Evolutionary conservation across 2,888 invertebrate species (phyloP), one percentile per base, ranked within the genome.

Genomic region (Meiosimyza platycephala): DNA sequence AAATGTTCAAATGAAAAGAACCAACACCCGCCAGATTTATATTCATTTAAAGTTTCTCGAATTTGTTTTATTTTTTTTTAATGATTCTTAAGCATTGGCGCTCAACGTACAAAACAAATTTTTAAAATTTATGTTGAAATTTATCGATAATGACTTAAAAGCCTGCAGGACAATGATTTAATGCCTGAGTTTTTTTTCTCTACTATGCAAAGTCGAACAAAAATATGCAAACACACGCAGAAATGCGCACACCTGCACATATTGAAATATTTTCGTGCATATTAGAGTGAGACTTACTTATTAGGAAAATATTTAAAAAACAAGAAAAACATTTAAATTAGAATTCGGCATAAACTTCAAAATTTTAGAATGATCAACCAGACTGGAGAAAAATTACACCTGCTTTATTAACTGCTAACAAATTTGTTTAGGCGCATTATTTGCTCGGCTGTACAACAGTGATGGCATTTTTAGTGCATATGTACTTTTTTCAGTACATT

Each of bases 71-170:
- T 13, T 15, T 47, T 67, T 67, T 40, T 62, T n/a, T n/a, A 15
- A 18, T 40, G 40, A 18, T 11, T 40, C n/a, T 40, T 63, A 47
- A 11, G 16, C 12, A 5, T 68, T 50, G 68, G 68, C 59, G 59
- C 68, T 68, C 50, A 50, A 22, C 50, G 15, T 15, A 28, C 64
- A 51, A 83, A 81, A 82, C 81, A 80, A 82, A 84, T 82, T 83
- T 84, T 82, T 78, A 77, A 80, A 84, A 86, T 86, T 86, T 86
- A 86, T 86, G 85, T 83, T 81, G 80, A 84, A 85, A 82, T 85
- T 84, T 85, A 86, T 85, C 84, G 86, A 85, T 86, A 86, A 85
- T 85, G 87, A 86, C 85, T 84, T 86, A 84, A 85, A 85, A 85
- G 85, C 85, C 85, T 84, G 82, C 82, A 84, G 85, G 83, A 84